Base-by-base conservation (phyloP, 2,797 vertebrate genomes). In the Urophycis tenuis region DNA sequence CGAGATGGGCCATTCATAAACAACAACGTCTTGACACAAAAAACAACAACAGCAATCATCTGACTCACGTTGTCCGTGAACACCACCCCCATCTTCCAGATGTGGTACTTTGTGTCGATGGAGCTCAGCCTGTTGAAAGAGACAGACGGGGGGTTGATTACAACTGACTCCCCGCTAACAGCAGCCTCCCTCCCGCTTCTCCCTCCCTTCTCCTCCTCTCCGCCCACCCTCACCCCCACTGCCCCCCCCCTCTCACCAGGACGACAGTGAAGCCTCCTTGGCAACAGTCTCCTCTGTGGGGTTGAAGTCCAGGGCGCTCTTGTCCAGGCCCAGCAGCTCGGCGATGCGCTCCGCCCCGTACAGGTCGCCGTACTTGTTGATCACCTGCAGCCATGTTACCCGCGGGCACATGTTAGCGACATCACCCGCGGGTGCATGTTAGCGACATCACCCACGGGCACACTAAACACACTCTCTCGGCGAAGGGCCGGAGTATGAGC, bases 31-130 rank as follows among this genome's bases (percentile, higher is more conserved):
- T 67, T 25, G 17, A 41, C n/a, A n/a, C 2, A 49, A 49, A 49
- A 17, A 49, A 49, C 17, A 17, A 49, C 41, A 67, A 67, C 22
- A 77, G 15, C 41, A 72, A 34, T 73, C 31, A 29, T 70, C 25
- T 74, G 74, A 96, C 97, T 95, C 87, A 99, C 97, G 1, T 99
- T 99, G 90, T 99, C 97, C 45, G 97, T 99, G 90, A 99, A 97
- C 84, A 99, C 97, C 78, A 99, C 98, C 30, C 98, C 98, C 14
- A 99, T 84, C 88, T 99, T 99, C 98, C 97, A 99, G 78, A 98
- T 91, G 30, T 98, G 97, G 88, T 99, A 99, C 85, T 98, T 99
- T 34, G 96, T 96, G 88, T 99, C 98, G n/a, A 97, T 93, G 73
- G 95, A 98, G 87, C 96, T 97, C 85, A 99, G 91, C 97, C 98